phyloP scores from a whole-genome alignment of 2,113 vertebrate species.

The Xiphophorus maculatus region DNA sequence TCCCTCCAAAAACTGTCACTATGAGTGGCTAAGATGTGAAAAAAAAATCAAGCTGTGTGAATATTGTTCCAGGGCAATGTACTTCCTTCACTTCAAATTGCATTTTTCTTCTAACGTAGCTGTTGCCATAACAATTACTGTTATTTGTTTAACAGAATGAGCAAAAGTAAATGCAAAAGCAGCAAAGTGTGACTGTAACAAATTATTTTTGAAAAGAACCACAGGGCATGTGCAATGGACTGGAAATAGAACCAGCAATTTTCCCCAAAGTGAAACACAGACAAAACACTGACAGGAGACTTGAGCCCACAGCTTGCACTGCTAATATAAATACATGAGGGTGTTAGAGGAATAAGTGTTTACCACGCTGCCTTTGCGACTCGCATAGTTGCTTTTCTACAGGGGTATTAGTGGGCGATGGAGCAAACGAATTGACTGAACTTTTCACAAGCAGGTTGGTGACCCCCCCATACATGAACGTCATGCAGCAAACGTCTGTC shows the following conservation, averaged over 20 bases:
- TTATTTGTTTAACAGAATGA: neutral
- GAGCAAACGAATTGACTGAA: conserved; percentile 44
- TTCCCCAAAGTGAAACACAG: conserved; percentile 30
- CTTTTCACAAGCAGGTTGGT: conserved; percentile 31
- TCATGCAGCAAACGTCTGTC: conserved; percentile 36
- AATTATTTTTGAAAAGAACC: conserved; percentile 20
- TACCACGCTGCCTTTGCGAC: conserved; percentile 24
- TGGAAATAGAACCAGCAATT: conserved; percentile 28
- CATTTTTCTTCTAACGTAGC: neutral
- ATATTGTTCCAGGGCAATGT: neutral
- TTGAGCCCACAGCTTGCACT: conserved; percentile 39
- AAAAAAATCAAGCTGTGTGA: neutral
- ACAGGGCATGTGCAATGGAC: conserved; percentile 9
- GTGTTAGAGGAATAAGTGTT: conserved; percentile 28
- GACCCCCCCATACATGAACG: conserved; percentile 18
- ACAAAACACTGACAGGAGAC: conserved; percentile 45
- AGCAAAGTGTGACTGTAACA: neutral
- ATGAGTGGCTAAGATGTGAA: neutral
- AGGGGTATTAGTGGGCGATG: conserved; percentile 38
- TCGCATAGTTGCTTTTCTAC: conserved; percentile 5
- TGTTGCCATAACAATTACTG: conserved; percentile 1
- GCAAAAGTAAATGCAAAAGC: conserved; percentile 1
- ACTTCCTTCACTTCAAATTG: neutral
- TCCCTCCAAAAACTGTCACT: neutral
- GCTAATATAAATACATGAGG: conserved; percentile 54